These are phyloP conservation scores for Hoplostethus atlanticus DNA, from an alignment of 2,797 vertebrate genomes.

Conservation along the genomic window DNA sequence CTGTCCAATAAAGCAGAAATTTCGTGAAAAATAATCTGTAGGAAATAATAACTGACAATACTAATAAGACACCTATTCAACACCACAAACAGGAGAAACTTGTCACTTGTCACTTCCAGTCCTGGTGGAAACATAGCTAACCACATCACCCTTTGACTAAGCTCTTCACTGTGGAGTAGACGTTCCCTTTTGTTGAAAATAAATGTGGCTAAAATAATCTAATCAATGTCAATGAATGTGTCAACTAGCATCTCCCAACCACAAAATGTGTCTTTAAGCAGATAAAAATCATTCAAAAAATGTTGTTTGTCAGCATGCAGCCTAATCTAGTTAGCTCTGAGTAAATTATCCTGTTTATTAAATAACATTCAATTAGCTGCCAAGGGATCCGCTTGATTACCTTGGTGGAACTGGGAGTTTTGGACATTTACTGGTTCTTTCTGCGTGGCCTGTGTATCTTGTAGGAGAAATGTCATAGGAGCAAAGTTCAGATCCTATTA, in stretches of 20 bases:
- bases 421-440: constrained; percentile 88
- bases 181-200: not conserved
- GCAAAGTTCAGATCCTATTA: constrained; percentile 91
- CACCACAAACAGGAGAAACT: too few relatives aligned
- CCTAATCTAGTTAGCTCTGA: not conserved
- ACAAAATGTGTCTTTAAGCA: not conserved
- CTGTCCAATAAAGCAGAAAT: not conserved
- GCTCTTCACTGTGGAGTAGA: too few relatives aligned
- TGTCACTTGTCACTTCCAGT: not conserved
- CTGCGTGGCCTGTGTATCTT: constrained; percentile 83
- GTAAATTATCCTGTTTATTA: not conserved
- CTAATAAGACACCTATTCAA: too few relatives aligned
- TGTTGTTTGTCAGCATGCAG: not conserved
- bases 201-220: not conserved
- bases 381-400: constrained; percentile 72
- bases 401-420: constrained; percentile 93
- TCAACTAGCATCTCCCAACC: not conserved
- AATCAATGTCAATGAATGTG: not conserved
- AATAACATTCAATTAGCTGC: not conserved
- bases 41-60: not conserved
- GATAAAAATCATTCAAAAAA: not conserved
- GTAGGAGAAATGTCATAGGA: constrained; percentile 88
- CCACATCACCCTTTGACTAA: not conserved
- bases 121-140: not conserved
- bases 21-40: not conserved